Evolutionary conservation across 53 echinoderm and acorn worm genomes (phyloP), one percentile per base, ranked within the genome.

Genomic region (Paracentrotus lividus): DNA sequence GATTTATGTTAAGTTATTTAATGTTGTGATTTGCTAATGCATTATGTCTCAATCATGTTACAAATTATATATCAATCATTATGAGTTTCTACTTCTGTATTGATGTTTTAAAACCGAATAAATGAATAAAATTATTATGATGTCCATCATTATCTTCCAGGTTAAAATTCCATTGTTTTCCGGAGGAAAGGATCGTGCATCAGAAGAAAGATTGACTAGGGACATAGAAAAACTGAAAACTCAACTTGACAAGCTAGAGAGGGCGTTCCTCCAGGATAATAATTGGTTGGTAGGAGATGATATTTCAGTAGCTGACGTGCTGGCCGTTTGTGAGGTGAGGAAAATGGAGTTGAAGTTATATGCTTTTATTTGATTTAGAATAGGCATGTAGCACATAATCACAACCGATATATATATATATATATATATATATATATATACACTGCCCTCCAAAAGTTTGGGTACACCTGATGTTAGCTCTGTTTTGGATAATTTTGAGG

Each of bases 231-330:
- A 72, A 18, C 75, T 90, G 3, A 90, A 16, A 14, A 90, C 43
- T 6, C 49, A 49, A 44, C 75, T 90, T 3, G 90, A 90, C 75
- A 90, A 90, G 26, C 72, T 96, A 0, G 93, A 96, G 85, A 88
- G 85, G 33, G 81, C 27, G 2, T 94, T 72, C 76, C 53, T 94
- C 20, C 49, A 55, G 86, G 77, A 88, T 24, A 49, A 94, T 23
- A 33, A 88, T 24, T 89, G 44, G 42, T 88, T 94, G 21, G 68
- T 21, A 42, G 94, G 94, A 31, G 76, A 89, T 54, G 94, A 94
- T 14, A 90, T 94, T 57, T 85, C 94, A 18, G 14, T 94, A 8
- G 94, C 89, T 16, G 94, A 94, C 34, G 42, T 94, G 34, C 49
- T 94, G 2, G 94, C 94, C 44, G 90, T 94, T 20, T 32, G 54